phyloP scores from a whole-genome alignment of 1,140 invertebrate genomes.

The Homarus americanus region DNA sequence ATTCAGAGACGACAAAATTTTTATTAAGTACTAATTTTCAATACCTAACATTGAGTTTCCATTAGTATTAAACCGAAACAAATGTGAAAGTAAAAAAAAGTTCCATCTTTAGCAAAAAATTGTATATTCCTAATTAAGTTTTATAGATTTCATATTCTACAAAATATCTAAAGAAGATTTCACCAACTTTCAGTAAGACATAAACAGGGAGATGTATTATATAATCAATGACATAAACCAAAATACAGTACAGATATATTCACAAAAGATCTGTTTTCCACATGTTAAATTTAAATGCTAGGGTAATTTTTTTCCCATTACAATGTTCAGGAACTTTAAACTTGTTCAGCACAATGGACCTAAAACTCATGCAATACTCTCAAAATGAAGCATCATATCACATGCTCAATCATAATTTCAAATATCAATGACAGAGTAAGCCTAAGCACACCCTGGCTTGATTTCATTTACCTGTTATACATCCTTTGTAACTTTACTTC shows the following conservation, averaged over 20 bases:
- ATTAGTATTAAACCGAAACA: not conserved
- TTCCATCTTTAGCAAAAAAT: not conserved
- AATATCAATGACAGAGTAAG: not conserved
- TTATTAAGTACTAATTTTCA: not conserved
- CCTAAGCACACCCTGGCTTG: not conserved
- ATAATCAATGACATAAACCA: not conserved
- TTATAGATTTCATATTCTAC: not conserved
- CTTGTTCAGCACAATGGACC: not conserved
- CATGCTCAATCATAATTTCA: not conserved
- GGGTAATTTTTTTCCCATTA: not conserved
- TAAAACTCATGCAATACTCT: too few species aligned
- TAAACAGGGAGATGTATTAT: too few species aligned
- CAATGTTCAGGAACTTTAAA: not conserved
- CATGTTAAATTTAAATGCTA: not conserved
- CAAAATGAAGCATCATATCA: not conserved
- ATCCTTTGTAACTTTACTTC: not conserved
- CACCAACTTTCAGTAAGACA: not conserved
- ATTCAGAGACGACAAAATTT: not conserved
- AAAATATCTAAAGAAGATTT: not conserved
- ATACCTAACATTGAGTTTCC: not conserved
- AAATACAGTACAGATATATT: not conserved
- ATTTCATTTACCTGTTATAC: not conserved
- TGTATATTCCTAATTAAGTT: not conserved
- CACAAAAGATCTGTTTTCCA: not conserved
- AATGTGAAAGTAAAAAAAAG: not conserved